A percentile compares a stretch with the other conserved stretches of the same genome.
Conservation (phyloP, 92 coral and sea anemone species). For the Desmophyllum pertusum region DNA sequence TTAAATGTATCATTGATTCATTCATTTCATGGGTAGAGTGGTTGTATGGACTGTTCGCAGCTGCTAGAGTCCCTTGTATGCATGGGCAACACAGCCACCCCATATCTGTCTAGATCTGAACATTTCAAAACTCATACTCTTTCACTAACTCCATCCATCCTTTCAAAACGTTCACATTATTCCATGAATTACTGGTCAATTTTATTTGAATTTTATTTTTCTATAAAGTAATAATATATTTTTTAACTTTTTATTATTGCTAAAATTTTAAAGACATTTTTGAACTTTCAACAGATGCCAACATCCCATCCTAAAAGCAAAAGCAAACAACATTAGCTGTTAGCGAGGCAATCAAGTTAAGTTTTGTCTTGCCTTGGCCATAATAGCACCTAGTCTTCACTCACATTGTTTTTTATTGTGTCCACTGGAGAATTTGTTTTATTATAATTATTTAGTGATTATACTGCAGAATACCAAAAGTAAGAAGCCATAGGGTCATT, state of each 20-base stretch:
- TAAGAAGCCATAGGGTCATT: too few relatives aligned
- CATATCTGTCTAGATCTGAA: too few relatives aligned
- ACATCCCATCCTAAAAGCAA: not conserved
- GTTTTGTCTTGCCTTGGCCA: not conserved
- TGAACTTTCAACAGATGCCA: constrained; percentile 27
- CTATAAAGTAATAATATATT: not conserved
- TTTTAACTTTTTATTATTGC: not conserved
- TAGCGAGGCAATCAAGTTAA: constrained; percentile 23
- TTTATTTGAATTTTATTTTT: not conserved
- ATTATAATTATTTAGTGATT: too few relatives aligned
- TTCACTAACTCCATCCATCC: too few relatives aligned
- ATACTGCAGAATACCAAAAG: too few relatives aligned
- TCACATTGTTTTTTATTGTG: not conserved
- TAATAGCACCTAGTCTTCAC: not conserved
- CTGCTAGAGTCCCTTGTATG: too few relatives aligned
- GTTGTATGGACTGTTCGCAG: too few relatives aligned
- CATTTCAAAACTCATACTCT: too few relatives aligned
- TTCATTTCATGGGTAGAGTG: too few relatives aligned
- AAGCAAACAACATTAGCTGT: constrained; percentile 18
- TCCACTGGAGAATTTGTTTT: not conserved
- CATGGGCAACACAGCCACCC: too few relatives aligned
- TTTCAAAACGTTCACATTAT: too few relatives aligned
- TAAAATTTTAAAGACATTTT: not conserved
- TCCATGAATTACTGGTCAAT: too few relatives aligned
- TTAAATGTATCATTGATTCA: not conserved